phyloP scores from a whole-genome alignment of 2,113 vertebrate species.

The Labeo rohita region DNA sequence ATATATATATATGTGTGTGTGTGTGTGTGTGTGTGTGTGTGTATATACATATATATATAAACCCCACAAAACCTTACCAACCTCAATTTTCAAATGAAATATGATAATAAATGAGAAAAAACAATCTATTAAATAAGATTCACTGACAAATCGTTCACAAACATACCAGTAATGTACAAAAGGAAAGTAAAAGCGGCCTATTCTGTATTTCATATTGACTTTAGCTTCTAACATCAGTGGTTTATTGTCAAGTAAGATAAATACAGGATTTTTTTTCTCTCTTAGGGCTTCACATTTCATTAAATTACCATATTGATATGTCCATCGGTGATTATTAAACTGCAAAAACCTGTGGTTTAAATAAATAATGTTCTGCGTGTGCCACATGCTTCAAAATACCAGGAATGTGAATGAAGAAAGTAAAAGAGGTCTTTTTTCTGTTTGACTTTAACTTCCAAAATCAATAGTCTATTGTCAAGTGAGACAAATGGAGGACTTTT shows the following conservation, averaged over 20 bases:
- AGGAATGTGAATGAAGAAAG: not conserved
- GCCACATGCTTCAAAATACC: not conserved
- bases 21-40: no score
- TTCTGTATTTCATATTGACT: not conserved
- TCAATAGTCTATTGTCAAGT: not conserved
- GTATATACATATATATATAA: no score
- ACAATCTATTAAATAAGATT: not conserved
- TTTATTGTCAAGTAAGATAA: not conserved
- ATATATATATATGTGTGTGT: no score
- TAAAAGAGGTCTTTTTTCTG: not conserved
- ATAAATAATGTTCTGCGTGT: not conserved
- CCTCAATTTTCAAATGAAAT: no score
- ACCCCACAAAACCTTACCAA: no score
- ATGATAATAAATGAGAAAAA: no score
- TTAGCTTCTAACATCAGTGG: not conserved
- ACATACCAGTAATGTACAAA: not conserved
- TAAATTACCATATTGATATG: not conserved
- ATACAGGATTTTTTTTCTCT: not conserved
- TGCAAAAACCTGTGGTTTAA: not conserved
- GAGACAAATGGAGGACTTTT: not conserved
- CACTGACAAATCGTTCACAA: not conserved
- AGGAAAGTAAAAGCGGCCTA: not conserved
- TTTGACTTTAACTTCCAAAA: not conserved
- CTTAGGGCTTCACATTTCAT: not conserved
- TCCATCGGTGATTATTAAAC: not conserved